Conservation (phyloP, 2,888 invertebrate species). For the Epirrhoe alternata region DNA sequence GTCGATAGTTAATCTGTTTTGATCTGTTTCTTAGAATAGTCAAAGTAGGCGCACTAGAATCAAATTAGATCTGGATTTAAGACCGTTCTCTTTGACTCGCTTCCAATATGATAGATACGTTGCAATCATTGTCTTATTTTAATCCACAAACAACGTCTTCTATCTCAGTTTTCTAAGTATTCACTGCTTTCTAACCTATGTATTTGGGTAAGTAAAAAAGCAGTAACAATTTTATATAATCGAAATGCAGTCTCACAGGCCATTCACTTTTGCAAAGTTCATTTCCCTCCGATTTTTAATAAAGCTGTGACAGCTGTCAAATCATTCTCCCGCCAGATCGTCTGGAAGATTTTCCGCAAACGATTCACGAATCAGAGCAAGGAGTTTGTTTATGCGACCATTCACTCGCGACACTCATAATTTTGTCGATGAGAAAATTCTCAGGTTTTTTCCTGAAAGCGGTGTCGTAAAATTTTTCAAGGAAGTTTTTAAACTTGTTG, state of each 20-base stretch:
- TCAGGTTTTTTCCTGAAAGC: conserved; percentile 41
- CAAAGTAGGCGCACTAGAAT: conserved; percentile 65
- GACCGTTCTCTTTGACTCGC: conserved; percentile 55
- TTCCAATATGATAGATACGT: conserved; percentile 59
- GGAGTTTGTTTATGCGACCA: conserved; percentile 50
- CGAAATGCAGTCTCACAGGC: conserved; percentile 28
- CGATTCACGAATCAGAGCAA: conserved; percentile 45
- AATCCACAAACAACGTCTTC: conserved; percentile 43
- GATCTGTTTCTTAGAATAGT: conserved; percentile 55
- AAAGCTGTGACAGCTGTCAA: conserved; percentile 54
- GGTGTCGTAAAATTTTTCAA: conserved; percentile 45
- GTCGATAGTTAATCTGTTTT: conserved; percentile 7
- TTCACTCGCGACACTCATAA: conserved; percentile 44
- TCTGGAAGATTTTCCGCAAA: conserved; percentile 47
- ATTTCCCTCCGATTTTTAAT: conserved; percentile 45
- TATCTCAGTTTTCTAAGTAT: conserved; percentile 43
- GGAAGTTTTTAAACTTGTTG: conserved; percentile 50
- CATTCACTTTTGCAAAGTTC: conserved; percentile 39
- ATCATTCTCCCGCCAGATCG: conserved; percentile 44
- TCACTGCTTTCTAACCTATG: too few relatives aligned
- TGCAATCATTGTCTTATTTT: conserved; percentile 45
- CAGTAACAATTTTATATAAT: neutral
- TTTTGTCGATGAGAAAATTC: conserved; percentile 39
- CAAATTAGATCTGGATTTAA: conserved; percentile 43
- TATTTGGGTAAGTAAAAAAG: too few relatives aligned